Evolutionary conservation across 2,113 vertebrate genomes (phyloP).

Genomic region (Phyllopteryx taeniolatus): DNA sequence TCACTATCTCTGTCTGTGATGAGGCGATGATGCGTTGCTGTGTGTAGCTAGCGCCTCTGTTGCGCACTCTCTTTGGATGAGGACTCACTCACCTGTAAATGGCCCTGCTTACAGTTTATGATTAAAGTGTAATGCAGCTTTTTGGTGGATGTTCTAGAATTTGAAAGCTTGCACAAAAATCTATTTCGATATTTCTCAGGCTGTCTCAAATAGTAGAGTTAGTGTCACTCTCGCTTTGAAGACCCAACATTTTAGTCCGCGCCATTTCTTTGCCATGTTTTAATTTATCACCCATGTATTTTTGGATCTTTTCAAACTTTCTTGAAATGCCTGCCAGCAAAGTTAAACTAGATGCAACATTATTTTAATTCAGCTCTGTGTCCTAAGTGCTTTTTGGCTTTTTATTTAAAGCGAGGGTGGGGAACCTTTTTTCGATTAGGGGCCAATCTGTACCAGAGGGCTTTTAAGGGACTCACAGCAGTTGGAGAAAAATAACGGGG

Average conservation of each 20-base stretch:
- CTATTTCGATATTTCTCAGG: background rate
- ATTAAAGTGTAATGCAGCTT: constrained; percentile 26
- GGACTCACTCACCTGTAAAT: constrained; percentile 23
- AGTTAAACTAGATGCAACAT: constrained; percentile 30
- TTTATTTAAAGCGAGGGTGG: background rate
- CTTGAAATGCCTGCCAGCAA: constrained; percentile 23
- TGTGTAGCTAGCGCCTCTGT: constrained; percentile 19
- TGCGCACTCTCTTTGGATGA: constrained; percentile 14
- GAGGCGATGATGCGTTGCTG: constrained; percentile 44
- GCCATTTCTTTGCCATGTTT: constrained; percentile 34
- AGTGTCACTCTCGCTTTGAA: background rate
- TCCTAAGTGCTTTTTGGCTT: constrained; percentile 1
- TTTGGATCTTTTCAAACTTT: constrained; percentile 19
- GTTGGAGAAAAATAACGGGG: no score
- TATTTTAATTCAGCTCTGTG: constrained; percentile 8
- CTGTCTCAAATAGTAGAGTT: background rate
- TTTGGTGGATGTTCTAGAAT: constrained; percentile 25
- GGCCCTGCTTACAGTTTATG: background rate
- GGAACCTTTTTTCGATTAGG: no score
- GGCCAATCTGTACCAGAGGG: background rate
- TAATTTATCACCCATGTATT: constrained; percentile 48
- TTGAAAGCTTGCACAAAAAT: constrained; percentile 11
- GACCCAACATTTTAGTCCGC: constrained; percentile 8
- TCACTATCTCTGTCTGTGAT: constrained; percentile 50
- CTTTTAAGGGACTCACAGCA: background rate